Base-by-base conservation (phyloP, 35 echinoderm and acorn worm genomes). In the Patiria miniata region DNA sequence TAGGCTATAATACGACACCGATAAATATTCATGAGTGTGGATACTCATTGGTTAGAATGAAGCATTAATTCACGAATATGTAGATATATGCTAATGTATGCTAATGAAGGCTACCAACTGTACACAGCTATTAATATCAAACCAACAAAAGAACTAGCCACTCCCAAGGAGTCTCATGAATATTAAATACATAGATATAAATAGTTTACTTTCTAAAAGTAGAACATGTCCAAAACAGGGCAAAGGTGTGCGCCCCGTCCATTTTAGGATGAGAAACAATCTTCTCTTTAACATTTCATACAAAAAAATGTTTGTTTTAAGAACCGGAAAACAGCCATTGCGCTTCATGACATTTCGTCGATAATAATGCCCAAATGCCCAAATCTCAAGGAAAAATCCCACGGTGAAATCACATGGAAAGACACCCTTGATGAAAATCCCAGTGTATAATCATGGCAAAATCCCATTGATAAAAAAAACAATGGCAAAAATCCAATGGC, bases 61-160 rank as follows among this genome's bases (percentile, higher is more conserved):
- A 47, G 42, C 42, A 47, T 47, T 47, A 47, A 47, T 18, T 36
- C 65, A 73, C 34, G 26, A 73, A 73, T 73, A 30, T 73, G 65
- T 73, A 73, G 29, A 73, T n/a, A 73, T 47, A 9, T 73, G 65
- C 65, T 73, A 73, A 30, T 73, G 28, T 69, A 28, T 14, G 23
- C 26, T 30, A 5, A 22, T 73, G 23, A 73, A 73, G 23, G 34
- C 26, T 34, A 32, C 26, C 19, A 73, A 26, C 65, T 73, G 65
- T 73, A 73, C 65, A 73, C 65, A 73, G 26, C 65, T 73, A 73
- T 73, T 73, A 73, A 73, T 73, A 73, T 32, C 26, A 26, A 73
- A 73, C 65, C 26, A 32, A 73, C 34, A 73, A 73, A 73, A 73
- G 65, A 34, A 73, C 65, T 32, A 73, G 26, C 65, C 65, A 73